A percentile compares a stretch with the other conserved stretches of the same genome.
phyloP scores from a whole-genome alignment of 1,140 invertebrate species.

The Paralvinella palmiformis region DNA sequence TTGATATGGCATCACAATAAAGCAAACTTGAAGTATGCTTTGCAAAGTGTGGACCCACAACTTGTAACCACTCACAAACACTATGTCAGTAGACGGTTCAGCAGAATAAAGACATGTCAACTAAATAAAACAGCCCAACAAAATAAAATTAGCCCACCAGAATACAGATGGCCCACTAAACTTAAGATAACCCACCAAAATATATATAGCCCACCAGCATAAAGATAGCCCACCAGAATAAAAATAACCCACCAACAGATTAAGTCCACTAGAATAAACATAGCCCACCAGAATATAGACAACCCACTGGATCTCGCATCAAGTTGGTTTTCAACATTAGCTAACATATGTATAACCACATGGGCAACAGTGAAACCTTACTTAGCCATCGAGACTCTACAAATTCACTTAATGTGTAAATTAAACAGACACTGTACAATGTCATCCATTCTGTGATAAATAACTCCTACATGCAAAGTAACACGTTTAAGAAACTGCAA shows the following conservation, averaged over 20 bases:
- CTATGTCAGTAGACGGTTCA: too few species aligned
- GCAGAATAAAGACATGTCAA: too few species aligned
- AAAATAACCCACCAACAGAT: not conserved
- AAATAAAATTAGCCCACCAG: not conserved
- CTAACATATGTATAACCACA: not conserved
- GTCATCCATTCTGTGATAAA: not conserved
- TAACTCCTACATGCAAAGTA: not conserved
- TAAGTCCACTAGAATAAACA: not conserved
- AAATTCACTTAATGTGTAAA: not conserved
- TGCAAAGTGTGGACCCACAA: too few species aligned
- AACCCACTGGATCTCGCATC: not conserved
- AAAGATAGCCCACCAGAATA: not conserved
- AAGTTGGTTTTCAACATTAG: not conserved
- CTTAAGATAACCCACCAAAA: not conserved
- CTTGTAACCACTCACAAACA: too few species aligned
- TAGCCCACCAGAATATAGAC: not conserved
- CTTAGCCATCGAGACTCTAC: not conserved
- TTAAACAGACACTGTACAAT: not conserved
- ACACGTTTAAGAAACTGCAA: not conserved
- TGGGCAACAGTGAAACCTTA: not conserved
- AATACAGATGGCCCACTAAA: not conserved
- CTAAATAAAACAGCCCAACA: not conserved
- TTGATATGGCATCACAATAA: too few species aligned
- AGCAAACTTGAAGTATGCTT: too few species aligned
- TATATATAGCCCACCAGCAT: not conserved